Evolutionary conservation across 2,113 vertebrate species (phyloP).

Genomic region (Otocyon megalotis): DNA sequence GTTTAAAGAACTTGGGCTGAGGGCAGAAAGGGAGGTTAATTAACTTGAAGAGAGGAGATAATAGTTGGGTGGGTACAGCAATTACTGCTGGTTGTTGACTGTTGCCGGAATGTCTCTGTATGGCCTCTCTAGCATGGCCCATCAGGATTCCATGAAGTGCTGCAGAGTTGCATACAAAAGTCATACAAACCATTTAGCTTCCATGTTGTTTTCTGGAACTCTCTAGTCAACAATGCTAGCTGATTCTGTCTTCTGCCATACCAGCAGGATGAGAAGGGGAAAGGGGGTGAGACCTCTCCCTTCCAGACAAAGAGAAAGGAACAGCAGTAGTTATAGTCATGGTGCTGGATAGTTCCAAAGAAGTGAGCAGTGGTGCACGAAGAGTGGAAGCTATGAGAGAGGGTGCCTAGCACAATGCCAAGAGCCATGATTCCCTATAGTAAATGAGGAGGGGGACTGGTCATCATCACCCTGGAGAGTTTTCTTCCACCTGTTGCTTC

Average conservation of each 20-base stretch:
- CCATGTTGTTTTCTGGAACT: background rate
- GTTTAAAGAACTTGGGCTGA: background rate
- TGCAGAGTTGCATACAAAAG: background rate
- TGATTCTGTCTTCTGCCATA: background rate
- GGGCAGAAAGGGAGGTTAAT: background rate
- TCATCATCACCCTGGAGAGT: background rate
- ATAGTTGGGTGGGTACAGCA: background rate
- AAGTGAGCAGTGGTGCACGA: background rate
- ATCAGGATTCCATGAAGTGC: background rate
- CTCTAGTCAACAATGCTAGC: background rate
- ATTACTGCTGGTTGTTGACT: background rate
- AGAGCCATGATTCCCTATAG: background rate
- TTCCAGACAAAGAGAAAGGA: background rate
- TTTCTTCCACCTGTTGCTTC: background rate
- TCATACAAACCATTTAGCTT: background rate
- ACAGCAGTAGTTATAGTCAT: background rate
- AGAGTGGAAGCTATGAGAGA: background rate
- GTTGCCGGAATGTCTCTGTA: background rate
- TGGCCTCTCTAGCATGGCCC: no score
- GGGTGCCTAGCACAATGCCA: background rate
- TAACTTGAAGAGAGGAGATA: background rate
- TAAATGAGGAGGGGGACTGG: background rate
- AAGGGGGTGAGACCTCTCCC: accelerated
- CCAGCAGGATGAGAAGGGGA: background rate
- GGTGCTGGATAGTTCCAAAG: background rate